A percentile compares a stretch with the other conserved stretches of the same genome.
phyloP scores from a whole-genome alignment of 2,888 invertebrate species.

The Tachystola acroxantha region DNA sequence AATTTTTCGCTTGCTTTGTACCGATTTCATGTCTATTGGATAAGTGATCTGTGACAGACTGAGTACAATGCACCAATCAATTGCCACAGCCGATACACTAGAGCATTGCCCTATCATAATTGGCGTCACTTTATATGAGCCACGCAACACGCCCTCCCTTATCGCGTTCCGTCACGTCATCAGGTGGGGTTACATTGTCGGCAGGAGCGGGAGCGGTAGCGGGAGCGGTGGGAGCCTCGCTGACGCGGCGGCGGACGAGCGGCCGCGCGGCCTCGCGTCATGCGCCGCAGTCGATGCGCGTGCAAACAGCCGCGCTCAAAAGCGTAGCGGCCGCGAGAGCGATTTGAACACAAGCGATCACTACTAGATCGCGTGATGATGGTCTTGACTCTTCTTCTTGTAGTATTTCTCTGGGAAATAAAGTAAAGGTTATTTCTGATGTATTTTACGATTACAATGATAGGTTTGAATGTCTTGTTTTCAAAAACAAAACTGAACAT shows the following conservation, averaged over 20 bases:
- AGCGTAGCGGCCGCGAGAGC: constrained; percentile 69
- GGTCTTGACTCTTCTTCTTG: constrained; percentile 56
- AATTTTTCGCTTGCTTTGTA: no score
- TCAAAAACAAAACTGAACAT: no score
- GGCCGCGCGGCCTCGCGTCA: constrained; percentile 66
- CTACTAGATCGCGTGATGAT: constrained; percentile 59
- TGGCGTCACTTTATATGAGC: constrained; percentile 64
- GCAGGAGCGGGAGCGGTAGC: constrained; percentile 30
- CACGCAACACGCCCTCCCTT: constrained; percentile 77
- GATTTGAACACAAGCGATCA: constrained; percentile 72
- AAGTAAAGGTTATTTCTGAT: not conserved
- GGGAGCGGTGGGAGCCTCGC: constrained; percentile 41
- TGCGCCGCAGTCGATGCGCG: constrained; percentile 72
- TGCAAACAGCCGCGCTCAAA: constrained; percentile 69
- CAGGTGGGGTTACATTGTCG: constrained; percentile 40
- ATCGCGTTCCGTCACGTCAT: constrained; percentile 48
- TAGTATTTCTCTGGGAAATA: constrained; percentile 53
- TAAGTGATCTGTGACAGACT: no score
- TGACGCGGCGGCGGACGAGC: constrained; percentile 55
- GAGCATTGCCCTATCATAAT: no score
- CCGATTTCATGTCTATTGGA: no score
- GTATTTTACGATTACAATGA: not conserved
- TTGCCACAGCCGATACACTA: no score
- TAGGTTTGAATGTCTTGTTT: no score
- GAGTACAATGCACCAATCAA: no score